A percentile compares a stretch with the other conserved stretches of the same genome.
Conservation (phyloP, 2,113 vertebrate genomes). For the Pelecanus crispus region DNA sequence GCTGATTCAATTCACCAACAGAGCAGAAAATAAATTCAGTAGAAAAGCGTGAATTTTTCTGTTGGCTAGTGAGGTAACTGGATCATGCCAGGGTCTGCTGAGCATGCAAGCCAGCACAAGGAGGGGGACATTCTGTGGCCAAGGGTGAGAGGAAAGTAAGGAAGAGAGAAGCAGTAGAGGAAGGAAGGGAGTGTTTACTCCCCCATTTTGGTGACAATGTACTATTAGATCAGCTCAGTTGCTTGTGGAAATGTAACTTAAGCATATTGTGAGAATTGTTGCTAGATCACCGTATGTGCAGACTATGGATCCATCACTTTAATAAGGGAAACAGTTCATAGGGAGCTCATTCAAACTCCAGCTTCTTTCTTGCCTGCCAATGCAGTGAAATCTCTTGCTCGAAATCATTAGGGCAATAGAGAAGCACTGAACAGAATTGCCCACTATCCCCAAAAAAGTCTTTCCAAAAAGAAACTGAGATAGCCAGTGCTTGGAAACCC, state of each 20-base stretch:
- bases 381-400: neutral
- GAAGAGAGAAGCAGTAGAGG: neutral
- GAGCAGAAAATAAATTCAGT: neutral
- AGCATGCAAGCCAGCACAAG: neutral
- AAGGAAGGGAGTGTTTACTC: neutral
- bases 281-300: neutral
- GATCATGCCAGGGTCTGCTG: neutral
- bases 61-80: neutral
- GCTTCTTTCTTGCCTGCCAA: neutral
- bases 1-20: neutral
- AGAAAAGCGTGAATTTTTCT: neutral
- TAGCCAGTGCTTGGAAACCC: neutral
- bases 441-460: neutral
- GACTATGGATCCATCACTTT: neutral
- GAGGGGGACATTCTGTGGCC: neutral
- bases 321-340: neutral
- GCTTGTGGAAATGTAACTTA: neutral
- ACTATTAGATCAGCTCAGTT: neutral
- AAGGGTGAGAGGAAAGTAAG: neutral
- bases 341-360: neutral
- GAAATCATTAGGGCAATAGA: neutral
- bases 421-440: neutral
- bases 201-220: neutral
- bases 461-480: neutral
- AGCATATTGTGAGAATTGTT: neutral